A percentile compares a stretch with the other conserved stretches of the same genome.
Conservation (phyloP, 2,797 vertebrate genomes). For the Eulemur rubriventer region DNA sequence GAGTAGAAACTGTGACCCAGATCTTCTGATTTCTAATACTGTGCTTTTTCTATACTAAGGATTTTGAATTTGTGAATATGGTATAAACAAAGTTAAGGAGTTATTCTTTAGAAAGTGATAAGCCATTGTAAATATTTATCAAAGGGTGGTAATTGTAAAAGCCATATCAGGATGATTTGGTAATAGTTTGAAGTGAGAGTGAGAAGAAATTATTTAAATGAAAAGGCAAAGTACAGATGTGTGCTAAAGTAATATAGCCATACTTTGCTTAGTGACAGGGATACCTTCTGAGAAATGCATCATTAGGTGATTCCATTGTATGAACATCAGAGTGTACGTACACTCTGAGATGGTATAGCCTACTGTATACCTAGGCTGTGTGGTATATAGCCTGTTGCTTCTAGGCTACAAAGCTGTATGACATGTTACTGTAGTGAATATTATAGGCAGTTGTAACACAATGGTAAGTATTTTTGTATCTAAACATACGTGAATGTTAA, state of each 20-base stretch:
- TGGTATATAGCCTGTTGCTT: neutral
- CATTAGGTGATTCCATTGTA: neutral
- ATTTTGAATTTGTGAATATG: neutral
- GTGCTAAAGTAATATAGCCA: neutral
- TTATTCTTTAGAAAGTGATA: neutral
- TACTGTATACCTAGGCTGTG: neutral
- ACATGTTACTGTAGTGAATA: neutral
- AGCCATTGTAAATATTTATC: neutral
- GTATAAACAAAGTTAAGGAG: neutral
- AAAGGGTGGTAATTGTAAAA: neutral
- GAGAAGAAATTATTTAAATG: neutral
- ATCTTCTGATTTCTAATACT: neutral
- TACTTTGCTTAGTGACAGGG: neutral
- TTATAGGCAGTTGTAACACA: neutral
- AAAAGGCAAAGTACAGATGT: neutral
- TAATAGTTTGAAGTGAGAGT: neutral
- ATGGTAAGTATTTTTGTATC: neutral
- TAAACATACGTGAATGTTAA: neutral
- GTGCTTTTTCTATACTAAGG: neutral
- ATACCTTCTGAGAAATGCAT: neutral
- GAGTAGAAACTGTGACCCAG: neutral
- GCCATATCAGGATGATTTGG: neutral
- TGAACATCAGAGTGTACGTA: neutral
- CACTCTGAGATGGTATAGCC: neutral
- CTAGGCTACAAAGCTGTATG: too few species aligned